Evolutionary conservation across 1,140 invertebrate species (phyloP), one percentile per base, ranked within the genome.

Genomic region (Neodiprion virginianus): DNA sequence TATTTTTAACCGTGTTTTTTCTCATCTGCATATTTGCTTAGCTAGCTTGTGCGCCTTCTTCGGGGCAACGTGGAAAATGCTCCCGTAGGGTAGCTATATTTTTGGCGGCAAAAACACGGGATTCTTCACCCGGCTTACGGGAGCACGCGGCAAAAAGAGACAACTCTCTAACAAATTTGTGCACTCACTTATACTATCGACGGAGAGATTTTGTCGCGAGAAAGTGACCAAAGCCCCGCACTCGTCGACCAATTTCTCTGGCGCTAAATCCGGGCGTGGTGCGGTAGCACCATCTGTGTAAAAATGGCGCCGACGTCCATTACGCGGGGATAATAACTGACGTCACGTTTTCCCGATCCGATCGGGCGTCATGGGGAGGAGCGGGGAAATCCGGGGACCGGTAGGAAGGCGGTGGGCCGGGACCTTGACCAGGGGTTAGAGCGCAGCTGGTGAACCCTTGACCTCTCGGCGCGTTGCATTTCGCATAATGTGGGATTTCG

Each of bases 391-490:
- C 4, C 11, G 53, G 53, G 53, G 53, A 40, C 28, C 53, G n/a
- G 53, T 14, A 5, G n/a, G 11, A 61, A 17, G n/a, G n/a, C 53
- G n/a, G 4, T 61, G 53, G 8, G 53, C 53, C n/a, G 53, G 53
- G 53, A 61, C 53, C 53, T 61, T 61, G 53, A 61, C 53, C 53
- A 61, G 12, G 40, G 67, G 67, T 69, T 69, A 12, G 47, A 78
- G 72, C 61, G 83, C 84, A 85, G 84, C 84, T 85, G 84, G 78
- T 80, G 81, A 85, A 84, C 84, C 80, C 81, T 82, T 84, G 83
- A 85, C 83, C 84, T 84, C 80, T 47, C 23, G 67, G 78, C n/a
- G 77, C 77, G 76, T 77, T 80, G 53, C 53, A 61, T 61, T 61
- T 61, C 53, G 53, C 53, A 61, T 61, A 61, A 61, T 61, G 53